Evolutionary conservation across 1,140 invertebrate genomes (phyloP).

Genomic region (Stegodyphus dumicola): DNA sequence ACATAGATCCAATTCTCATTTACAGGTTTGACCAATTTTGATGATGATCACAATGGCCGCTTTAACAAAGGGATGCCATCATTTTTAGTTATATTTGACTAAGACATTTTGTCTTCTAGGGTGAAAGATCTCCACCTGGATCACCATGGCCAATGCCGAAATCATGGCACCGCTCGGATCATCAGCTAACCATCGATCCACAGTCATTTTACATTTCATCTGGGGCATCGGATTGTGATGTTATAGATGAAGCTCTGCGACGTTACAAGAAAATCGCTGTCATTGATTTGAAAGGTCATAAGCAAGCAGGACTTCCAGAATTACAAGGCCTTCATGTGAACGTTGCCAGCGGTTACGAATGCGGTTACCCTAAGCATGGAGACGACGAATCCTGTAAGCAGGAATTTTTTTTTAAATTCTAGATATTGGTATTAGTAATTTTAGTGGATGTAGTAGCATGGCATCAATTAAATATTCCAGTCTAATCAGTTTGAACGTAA

Average conservation of each 20-base stretch:
- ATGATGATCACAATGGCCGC: too few species aligned
- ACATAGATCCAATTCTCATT: too few species aligned
- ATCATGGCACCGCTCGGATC: conserved; percentile 58
- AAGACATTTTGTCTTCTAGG: not conserved
- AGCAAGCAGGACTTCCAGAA: not conserved
- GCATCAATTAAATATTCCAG: not conserved
- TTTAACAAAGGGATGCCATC: too few species aligned
- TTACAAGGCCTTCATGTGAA: conserved; percentile 37
- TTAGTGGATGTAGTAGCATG: too few species aligned
- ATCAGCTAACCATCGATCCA: conserved; percentile 61
- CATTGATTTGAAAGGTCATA: conserved; percentile 64
- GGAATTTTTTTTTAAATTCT: too few species aligned
- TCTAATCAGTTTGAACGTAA: not conserved
- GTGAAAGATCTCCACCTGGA: conserved; percentile 60
- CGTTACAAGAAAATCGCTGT: conserved; percentile 53
- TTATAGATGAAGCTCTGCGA: conserved; percentile 72
- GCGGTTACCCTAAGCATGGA: conserved; percentile 44
- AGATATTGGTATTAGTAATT: too few species aligned
- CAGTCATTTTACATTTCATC: conserved; percentile 63
- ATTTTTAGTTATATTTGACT: too few species aligned
- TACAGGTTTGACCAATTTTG: too few species aligned
- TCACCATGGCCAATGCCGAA: conserved; percentile 66
- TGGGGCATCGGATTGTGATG: conserved; percentile 69
- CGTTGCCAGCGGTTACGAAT: conserved; percentile 1
- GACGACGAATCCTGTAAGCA: conserved; percentile 55